Evolutionary conservation across 2,888 invertebrate genomes (phyloP), one percentile per base, ranked within the genome.

Genomic region (Euplagia quadripunctaria): DNA sequence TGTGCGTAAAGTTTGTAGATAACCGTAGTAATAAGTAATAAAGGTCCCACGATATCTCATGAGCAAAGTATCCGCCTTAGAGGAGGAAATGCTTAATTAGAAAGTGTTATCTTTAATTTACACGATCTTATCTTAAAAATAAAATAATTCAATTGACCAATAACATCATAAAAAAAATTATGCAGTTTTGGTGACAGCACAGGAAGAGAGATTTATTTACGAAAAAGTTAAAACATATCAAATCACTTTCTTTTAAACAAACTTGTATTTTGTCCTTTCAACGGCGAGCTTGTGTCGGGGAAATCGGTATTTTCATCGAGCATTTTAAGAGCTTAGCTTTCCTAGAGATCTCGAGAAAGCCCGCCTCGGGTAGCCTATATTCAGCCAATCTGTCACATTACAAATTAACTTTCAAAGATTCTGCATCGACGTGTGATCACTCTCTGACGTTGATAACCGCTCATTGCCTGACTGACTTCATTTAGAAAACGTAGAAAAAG

Each of bases 391-490:
- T 82, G 86, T 81, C 86, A 83, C 81, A 82, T 81, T 82, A 84
- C 79, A 85, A 87, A 90, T 90, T 91, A 89, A 88, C 91, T 91
- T 87, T 90, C 91, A 79, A 88, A 82, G 89, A 87, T 88, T 87
- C 87, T 87, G 78, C 75, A 73, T 75, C 75, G 79, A 82, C 73
- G 71, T 79, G 77, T 82, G 86, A 80, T 82, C 79, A 82, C 74
- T 76, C 78, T 76, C 74, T 73, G 77, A 80, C 80, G 78, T 81
- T 81, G 81, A 84, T 82, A 83, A 79, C 84, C 72, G 63, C 79
- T 83, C 78, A 78, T 85, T 77, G 76, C 68, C 69, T 67, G 76
- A 76, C 71, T 70, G 68, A 64, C 67, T 72, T 71, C 64, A 66
- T 71, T 75, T 75, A 79, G 78, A 78, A 84, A 83, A 76, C 70